phyloP scores from a whole-genome alignment of 2,888 invertebrate species.

The Sesia bembeciformis region DNA sequence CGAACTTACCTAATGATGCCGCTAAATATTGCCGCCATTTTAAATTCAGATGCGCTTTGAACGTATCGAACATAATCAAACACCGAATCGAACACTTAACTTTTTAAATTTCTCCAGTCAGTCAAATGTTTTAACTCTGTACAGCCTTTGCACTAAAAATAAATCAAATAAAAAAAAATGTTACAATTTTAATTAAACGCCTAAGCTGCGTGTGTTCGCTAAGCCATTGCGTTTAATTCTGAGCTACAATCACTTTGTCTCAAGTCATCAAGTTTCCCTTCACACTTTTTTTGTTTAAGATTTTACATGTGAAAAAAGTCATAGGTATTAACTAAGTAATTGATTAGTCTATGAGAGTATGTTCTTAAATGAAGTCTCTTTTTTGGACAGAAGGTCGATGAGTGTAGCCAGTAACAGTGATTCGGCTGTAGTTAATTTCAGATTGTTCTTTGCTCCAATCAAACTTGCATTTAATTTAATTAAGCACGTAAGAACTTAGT shows the following conservation, averaged over 20 bases:
- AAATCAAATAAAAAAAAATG: not conserved
- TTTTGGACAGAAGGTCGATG: not conserved
- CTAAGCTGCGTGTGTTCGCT: conserved; percentile 27
- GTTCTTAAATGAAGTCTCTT: too few species aligned
- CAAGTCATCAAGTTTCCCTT: conserved; percentile 27
- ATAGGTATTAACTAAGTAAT: conserved; percentile 7
- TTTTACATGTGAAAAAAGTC: conserved; percentile 9
- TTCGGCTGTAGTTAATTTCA: not conserved
- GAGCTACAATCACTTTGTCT: conserved; percentile 10
- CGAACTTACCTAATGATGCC: conserved; percentile 54
- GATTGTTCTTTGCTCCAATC: not conserved
- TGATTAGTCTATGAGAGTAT: not conserved
- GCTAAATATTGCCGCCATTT: conserved; percentile 67
- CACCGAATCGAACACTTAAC: conserved; percentile 7
- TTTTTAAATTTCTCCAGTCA: conserved; percentile 1
- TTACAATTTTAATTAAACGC: not conserved
- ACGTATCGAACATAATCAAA: conserved; percentile 36
- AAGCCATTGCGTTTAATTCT: conserved; percentile 34
- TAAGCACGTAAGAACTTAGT: too few species aligned
- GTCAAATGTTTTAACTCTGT: not conserved
- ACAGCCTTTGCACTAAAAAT: not conserved
- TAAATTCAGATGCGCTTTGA: conserved; percentile 34
- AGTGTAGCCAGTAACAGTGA: not conserved
- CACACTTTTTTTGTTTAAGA: conserved; percentile 29
- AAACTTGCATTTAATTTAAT: too few species aligned